Percentiles rank a stretch among this genome's conserved stretches.
Evolutionary conservation across 2,797 vertebrate species (phyloP).

Genomic region (Malurus leucopterus): DNA sequence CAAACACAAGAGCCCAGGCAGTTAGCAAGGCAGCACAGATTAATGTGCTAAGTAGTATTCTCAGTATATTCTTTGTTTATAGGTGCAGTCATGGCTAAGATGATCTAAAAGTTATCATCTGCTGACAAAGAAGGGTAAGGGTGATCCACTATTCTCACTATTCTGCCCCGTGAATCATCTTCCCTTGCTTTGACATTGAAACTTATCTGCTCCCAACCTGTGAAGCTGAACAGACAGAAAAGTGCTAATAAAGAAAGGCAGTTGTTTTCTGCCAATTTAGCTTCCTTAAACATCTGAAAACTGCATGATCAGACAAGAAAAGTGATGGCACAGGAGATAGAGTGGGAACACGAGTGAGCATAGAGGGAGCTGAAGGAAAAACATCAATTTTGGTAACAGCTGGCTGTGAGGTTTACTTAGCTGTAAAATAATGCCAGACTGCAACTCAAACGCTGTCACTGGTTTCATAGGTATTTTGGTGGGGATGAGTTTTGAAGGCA

Average conservation of each 20-base stretch:
- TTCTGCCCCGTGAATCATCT: not conserved
- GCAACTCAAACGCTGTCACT: not conserved
- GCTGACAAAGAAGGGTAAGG: not conserved
- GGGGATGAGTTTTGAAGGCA: not conserved
- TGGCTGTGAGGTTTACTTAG: not conserved
- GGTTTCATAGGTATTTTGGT: not conserved
- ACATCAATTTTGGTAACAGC: not conserved
- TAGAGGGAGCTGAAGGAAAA: not conserved
- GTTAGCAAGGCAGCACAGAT: not conserved
- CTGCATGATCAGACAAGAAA: not conserved
- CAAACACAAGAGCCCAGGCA: not conserved
- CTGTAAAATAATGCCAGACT: not conserved
- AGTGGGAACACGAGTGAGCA: not conserved
- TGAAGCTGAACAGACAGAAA: not conserved
- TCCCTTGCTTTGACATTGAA: not conserved
- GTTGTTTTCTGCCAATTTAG: not conserved
- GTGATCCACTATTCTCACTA: not conserved
- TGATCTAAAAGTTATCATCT: not conserved
- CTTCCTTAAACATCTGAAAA: not conserved
- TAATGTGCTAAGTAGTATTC: not conserved
- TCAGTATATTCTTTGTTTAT: not conserved
- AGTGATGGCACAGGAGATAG: not conserved
- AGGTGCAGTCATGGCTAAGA: not conserved
- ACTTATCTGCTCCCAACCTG: not conserved
- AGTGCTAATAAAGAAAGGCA: not conserved